Percentiles rank a stretch among this genome's conserved stretches.
phyloP scores from a whole-genome alignment of 2,113 vertebrate genomes.

The Dicrurus megarhynchus region DNA sequence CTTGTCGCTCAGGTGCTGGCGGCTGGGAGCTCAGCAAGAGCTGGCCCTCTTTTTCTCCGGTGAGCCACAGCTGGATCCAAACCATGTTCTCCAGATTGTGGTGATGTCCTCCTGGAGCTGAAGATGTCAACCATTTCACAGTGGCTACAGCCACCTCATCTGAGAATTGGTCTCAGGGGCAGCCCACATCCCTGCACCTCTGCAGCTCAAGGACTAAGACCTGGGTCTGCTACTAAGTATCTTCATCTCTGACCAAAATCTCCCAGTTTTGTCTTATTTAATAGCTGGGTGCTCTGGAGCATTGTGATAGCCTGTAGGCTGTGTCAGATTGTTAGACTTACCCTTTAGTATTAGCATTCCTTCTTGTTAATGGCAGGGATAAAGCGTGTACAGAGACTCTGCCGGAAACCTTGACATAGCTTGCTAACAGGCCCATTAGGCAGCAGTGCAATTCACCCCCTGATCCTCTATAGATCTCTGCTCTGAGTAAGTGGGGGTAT shows the following conservation, averaged over 20 bases:
- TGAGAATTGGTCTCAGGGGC: too few relatives aligned
- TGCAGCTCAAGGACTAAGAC: not conserved
- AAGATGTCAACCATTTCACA: accelerated
- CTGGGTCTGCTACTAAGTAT: not conserved
- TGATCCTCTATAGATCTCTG: not conserved
- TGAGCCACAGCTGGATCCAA: too few relatives aligned
- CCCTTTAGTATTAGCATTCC: not conserved
- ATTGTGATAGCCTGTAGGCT: accelerated
- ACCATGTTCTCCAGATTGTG: not conserved
- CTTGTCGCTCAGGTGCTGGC: too few relatives aligned
- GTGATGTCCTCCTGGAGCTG: not conserved
- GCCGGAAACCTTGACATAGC: not conserved
- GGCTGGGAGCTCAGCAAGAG: not conserved
- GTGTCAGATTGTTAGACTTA: not conserved
- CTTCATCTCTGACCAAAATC: not conserved
- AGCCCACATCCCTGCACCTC: accelerated
- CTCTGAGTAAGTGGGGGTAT: not conserved
- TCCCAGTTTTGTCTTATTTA: not conserved
- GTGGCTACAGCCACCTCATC: not conserved
- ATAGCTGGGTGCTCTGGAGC: not conserved
- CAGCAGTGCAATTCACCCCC: not conserved
- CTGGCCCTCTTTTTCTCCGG: accelerated
- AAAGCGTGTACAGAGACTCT: not conserved
- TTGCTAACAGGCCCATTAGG: not conserved
- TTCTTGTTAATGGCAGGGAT: not conserved